These are phyloP conservation scores for Euclidia mi DNA, from an alignment of 2,888 invertebrate species.

Conservation along the genomic window DNA sequence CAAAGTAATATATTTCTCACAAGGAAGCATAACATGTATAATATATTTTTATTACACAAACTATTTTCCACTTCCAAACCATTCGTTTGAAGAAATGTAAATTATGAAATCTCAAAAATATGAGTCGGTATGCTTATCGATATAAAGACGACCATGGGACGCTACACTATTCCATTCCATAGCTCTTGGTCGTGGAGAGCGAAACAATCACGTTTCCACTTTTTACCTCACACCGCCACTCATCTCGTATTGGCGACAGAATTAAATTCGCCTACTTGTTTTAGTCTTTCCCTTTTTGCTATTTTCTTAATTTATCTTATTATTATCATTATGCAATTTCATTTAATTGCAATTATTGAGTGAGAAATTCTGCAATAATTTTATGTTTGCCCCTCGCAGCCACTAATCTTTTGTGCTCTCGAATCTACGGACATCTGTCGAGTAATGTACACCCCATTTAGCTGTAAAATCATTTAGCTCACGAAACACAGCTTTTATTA, in stretches of 20 bases:
- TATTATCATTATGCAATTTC: constrained; percentile 73
- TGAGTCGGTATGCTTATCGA: constrained; percentile 51
- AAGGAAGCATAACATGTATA: too few species aligned
- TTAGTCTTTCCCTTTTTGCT: constrained; percentile 70
- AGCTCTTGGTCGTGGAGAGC: constrained; percentile 66
- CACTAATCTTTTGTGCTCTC: constrained; percentile 47
- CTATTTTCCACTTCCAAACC: too few species aligned
- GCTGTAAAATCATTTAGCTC: constrained; percentile 56
- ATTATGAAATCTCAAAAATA: not conserved
- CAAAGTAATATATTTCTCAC: too few species aligned
- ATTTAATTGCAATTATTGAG: constrained; percentile 46
- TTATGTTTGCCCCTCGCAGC: constrained; percentile 11
- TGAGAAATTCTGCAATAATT: constrained; percentile 1
- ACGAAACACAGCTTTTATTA: constrained; percentile 65
- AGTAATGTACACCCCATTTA: constrained; percentile 63
- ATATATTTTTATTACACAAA: too few species aligned
- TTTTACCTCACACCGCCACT: constrained; percentile 75
- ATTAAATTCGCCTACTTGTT: constrained; percentile 80
- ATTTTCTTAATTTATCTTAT: constrained; percentile 63
- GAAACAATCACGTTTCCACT: constrained; percentile 79
- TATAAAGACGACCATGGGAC: constrained; percentile 45
- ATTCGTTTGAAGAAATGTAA: too few species aligned
- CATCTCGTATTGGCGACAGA: constrained; percentile 80
- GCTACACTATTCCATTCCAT: constrained; percentile 60
- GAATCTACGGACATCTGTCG: constrained; percentile 63